A percentile compares a stretch with the other conserved stretches of the same genome.
These are phyloP conservation scores for Zosterops japonicus DNA, from an alignment of 2,113 vertebrate species.

Conservation along the genomic window DNA sequence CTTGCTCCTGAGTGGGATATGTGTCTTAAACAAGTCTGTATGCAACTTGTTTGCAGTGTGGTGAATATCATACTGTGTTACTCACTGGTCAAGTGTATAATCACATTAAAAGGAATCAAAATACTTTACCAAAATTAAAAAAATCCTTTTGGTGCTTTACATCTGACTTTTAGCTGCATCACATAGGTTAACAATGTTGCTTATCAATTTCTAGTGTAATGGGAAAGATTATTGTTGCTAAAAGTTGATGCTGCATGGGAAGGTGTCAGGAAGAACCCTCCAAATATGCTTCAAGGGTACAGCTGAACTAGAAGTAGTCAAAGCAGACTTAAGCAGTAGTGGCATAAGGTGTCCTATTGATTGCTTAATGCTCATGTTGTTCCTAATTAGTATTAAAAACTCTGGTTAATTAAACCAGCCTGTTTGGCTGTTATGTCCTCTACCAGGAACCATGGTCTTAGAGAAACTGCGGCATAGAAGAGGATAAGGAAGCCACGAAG, in stretches of 20 bases:
- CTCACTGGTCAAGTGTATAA: background rate
- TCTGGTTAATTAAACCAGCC: conserved; percentile 16
- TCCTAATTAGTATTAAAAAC: conserved; percentile 40
- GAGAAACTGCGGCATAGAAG: background rate
- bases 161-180: background rate
- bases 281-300: background rate
- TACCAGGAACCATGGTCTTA: background rate
- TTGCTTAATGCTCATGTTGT: conserved; percentile 32
- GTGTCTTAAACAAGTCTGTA: background rate
- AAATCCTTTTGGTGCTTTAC: background rate
- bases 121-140: background rate
- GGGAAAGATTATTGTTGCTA: background rate
- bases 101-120: background rate
- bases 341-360: conserved; percentile 42
- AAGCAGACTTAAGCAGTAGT: conserved; percentile 6
- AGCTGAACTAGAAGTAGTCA: background rate
- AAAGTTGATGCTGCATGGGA: background rate
- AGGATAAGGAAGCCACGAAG: background rate
- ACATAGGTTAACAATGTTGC: background rate
- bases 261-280: background rate
- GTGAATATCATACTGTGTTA: background rate
- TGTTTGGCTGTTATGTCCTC: conserved; percentile 14
- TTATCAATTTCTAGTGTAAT: background rate
- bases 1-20: background rate
- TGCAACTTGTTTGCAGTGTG: background rate